Evolutionary conservation across 2,888 invertebrate species (phyloP).

Genomic region (Nymphalis polychloros): DNA sequence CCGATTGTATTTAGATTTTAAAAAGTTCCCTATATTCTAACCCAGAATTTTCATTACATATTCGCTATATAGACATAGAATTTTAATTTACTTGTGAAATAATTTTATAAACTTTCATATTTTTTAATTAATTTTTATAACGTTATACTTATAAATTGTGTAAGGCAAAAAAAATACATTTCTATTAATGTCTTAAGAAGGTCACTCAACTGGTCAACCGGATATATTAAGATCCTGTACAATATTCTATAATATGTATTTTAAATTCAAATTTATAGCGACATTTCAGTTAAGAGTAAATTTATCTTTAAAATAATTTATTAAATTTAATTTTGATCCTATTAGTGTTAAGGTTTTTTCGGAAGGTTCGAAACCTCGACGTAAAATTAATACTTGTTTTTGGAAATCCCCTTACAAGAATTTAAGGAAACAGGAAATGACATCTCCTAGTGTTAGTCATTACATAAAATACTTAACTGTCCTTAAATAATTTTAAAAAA

Average conservation of each 20-base stretch:
- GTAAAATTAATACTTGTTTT: neutral
- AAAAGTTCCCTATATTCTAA: no score
- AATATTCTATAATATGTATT: constrained; percentile 9
- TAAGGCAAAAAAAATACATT: neutral
- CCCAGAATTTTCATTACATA: no score
- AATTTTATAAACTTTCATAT: neutral
- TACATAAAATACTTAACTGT: neutral
- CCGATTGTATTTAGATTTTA: no score
- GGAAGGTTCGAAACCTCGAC: neutral
- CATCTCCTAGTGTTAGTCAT: constrained; percentile 1
- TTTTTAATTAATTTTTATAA: neutral
- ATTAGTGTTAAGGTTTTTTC: neutral
- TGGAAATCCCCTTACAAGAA: constrained; percentile 8
- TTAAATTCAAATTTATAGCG: neutral
- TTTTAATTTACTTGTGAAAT: no score
- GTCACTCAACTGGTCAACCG: constrained; percentile 34
- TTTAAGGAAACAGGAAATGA: constrained; percentile 11
- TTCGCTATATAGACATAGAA: no score
- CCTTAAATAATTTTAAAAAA: neutral
- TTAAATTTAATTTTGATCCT: no score
- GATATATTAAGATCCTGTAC: constrained; percentile 32
- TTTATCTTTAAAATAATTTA: neutral
- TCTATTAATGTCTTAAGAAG: constrained; percentile 14
- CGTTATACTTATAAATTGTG: neutral
- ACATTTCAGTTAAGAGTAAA: neutral